Base-by-base conservation (phyloP, 2,797 vertebrate genomes). In the Gymnoscopelus braueri region DNA sequence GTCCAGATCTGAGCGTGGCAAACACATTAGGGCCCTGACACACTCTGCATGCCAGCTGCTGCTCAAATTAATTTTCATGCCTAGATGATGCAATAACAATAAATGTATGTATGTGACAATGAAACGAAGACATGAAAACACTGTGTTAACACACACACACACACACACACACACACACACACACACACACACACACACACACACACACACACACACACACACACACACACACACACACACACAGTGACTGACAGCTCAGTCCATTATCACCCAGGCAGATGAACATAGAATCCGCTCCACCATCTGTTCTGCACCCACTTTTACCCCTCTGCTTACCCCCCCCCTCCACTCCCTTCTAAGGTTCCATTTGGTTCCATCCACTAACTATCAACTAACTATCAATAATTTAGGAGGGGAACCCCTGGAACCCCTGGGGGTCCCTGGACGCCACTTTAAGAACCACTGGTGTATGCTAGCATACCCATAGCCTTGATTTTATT, bases 171-270 rank as follows among this genome's bases (percentile, higher is more conserved):
- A 39, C 24, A 57, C n/a, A 10, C 14, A 44, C 57, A 44, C 24
- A 53, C 57, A 24, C 32, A 47, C 32, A 69, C 58, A 53, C 13
- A 53, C 39, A 48, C 39, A 52, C 49, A 63, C 60, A 29, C 60
- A 63, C 60, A 6, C 60, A 63, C 10, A 11, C 49, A 51, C 50
- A n/a, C 13, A n/a, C 50, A n/a, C 50, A 51, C 50, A n/a, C 39
- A 44, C 39, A 44, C 39, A 10, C 7, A 10, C 39, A 10, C 9
- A 10, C 39, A 44, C 48, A 81, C 70, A 77, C 74, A 72, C 65
- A 81, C 74, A 83, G 63, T 85, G 89, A 88, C 74, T 89, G 89
- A 88, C 93, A 94, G 92, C 89, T 93, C 91, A 86, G 90, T 86
- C 88, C 83, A 90, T 92, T 92, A 91, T 90, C 84, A 84, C 86